These are phyloP conservation scores for Mionectes olivaceus DNA, from an alignment of 2,797 vertebrate genomes.

Conservation along the genomic window DNA sequence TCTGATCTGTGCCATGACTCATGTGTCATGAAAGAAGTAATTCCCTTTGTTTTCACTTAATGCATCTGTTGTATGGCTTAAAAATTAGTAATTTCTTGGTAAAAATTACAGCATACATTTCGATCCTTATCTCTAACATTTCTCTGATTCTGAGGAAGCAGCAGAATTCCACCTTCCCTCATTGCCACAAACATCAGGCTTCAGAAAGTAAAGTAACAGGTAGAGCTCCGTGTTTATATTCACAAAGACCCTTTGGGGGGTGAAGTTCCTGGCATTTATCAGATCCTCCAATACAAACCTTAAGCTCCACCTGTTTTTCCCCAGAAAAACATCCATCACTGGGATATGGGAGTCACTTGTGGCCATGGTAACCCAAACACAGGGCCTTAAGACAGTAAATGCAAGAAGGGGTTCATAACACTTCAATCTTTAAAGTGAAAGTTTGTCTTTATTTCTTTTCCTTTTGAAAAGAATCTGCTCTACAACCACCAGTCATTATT, in stretches of 20 bases:
- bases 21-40: fast-evolving
- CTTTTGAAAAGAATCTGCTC: not conserved
- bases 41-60: not conserved
- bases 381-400: not conserved
- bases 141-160: not conserved
- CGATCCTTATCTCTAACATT: not conserved
- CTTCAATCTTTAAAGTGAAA: not conserved
- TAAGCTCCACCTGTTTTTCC: not conserved
- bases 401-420: not conserved
- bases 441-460: not conserved
- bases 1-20: not conserved
- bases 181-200: not conserved
- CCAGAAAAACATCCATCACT: not conserved
- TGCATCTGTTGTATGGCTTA: not conserved
- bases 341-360: not conserved
- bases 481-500: not conserved
- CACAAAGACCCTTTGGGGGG: not conserved
- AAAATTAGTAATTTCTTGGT: not conserved
- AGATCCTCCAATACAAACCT: not conserved
- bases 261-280: not conserved
- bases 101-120: not conserved
- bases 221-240: not conserved
- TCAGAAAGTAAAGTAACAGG: not conserved
- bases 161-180: not conserved
- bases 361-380: fast-evolving